A percentile compares a stretch with the other conserved stretches of the same genome.
These are phyloP conservation scores for Natator depressus DNA, from an alignment of 2,113 vertebrate species.

Conservation along the genomic window DNA sequence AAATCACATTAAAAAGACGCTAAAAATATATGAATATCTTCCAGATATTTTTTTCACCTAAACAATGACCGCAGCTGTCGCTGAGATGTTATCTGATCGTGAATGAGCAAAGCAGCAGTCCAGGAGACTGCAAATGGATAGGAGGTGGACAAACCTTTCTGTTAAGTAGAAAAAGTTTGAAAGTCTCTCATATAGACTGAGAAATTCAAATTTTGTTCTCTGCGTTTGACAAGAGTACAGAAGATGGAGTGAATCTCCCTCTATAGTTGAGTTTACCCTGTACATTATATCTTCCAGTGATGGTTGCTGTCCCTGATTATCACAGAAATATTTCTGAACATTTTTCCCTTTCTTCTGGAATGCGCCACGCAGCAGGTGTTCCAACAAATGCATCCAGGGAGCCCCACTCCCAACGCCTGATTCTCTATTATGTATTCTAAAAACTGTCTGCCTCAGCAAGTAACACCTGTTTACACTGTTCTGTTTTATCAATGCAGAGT, in stretches of 20 bases:
- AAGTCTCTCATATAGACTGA: neutral
- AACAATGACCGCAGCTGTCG: neutral
- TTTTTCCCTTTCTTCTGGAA: neutral
- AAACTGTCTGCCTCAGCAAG: neutral
- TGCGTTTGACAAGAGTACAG: neutral
- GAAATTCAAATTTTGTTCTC: neutral
- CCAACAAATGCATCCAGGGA: neutral
- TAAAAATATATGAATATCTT: neutral
- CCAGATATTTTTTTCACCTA: slow-evolving; percentile 26
- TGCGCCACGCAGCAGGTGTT: neutral
- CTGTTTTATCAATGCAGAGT: neutral
- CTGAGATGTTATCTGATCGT: neutral
- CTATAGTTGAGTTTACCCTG: neutral
- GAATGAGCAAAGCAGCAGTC: neutral
- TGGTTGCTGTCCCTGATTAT: neutral
- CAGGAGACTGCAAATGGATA: neutral
- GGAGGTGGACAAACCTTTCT: neutral
- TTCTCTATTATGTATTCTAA: neutral
- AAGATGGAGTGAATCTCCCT: slow-evolving; percentile 15
- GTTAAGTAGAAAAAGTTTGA: neutral
- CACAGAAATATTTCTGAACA: neutral
- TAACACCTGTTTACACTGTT: neutral
- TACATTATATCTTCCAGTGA: slow-evolving; percentile 4
- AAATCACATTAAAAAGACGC: neutral
- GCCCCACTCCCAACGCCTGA: neutral